phyloP scores from a whole-genome alignment of 2,113 vertebrate genomes.

The Litocranius walleri region DNA sequence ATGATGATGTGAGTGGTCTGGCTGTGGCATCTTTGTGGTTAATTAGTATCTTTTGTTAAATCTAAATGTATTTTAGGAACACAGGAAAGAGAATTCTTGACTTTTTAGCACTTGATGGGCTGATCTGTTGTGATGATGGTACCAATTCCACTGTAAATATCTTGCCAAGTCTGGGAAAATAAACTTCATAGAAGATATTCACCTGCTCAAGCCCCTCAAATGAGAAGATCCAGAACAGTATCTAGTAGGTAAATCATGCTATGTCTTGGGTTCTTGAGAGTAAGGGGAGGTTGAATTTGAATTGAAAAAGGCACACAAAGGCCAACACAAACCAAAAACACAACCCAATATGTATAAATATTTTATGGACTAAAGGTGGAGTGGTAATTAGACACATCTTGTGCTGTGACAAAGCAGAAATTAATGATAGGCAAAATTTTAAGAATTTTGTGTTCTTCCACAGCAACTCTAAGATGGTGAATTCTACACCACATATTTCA shows the following conservation, averaged over 20 bases:
- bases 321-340: background rate
- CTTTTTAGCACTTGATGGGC: background rate
- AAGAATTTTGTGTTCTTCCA: background rate
- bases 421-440: background rate
- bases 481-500: background rate
- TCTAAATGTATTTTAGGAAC: background rate
- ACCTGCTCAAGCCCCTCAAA: background rate
- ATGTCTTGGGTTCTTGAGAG: background rate
- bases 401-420: background rate
- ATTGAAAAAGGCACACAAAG: background rate
- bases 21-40: background rate
- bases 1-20: background rate
- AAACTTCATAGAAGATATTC: background rate
- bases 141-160: background rate
- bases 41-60: background rate
- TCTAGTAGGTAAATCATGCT: background rate
- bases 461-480: background rate
- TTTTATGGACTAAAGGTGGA: background rate
- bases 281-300: background rate
- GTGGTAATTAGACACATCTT: background rate
- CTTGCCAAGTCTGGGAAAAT: background rate
- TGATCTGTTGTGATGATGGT: background rate
- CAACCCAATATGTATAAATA: background rate
- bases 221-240: background rate
- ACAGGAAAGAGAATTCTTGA: background rate